phyloP scores from a whole-genome alignment of 2,113 vertebrate species.

The Mormyrus iriodes region DNA sequence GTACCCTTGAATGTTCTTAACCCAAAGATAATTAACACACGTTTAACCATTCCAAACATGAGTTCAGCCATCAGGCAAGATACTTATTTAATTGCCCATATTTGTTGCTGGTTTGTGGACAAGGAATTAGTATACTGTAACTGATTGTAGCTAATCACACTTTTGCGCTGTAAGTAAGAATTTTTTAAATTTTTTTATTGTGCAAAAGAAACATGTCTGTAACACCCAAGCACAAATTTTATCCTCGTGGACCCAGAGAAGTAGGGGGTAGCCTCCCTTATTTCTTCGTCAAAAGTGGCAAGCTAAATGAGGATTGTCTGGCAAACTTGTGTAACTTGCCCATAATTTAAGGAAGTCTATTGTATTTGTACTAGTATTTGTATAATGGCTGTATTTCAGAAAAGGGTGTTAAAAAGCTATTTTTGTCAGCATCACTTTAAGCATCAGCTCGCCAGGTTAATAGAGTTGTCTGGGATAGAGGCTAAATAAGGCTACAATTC shows the following conservation, averaged over 20 bases:
- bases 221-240: no score
- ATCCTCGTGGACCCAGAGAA: no score
- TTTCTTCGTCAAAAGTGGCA: no score
- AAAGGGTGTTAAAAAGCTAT: background rate
- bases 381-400: background rate
- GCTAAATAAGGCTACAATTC: background rate
- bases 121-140: background rate
- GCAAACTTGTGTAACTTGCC: no score
- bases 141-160: no score
- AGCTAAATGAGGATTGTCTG: no score
- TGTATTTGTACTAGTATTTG: background rate
- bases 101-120: background rate
- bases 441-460: background rate
- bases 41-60: background rate
- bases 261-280: no score
- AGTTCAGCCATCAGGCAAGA: background rate
- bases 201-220: no score
- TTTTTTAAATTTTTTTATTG: no score
- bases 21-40: background rate
- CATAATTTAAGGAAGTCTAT: no score
- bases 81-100: background rate
- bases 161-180: no score
- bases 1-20: background rate
- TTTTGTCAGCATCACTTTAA: background rate
- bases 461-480: background rate